These are phyloP conservation scores for Hydrozoanthus gracilis DNA, from an alignment of 92 coral and sea anemone species.

Conservation along the genomic window DNA sequence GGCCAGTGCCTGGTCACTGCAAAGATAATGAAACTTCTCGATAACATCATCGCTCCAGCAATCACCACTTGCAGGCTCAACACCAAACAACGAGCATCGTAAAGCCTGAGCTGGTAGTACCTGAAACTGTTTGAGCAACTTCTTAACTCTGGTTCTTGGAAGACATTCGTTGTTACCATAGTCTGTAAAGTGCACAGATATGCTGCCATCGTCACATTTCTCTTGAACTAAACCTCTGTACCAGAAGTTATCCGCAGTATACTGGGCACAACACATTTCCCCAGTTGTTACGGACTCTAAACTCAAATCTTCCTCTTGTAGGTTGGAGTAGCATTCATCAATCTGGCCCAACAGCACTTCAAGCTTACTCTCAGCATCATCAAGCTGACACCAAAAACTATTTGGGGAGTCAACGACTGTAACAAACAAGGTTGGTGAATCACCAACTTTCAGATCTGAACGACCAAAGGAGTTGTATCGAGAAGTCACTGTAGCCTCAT, in stretches of 20 bases:
- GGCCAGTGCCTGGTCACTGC: slow-evolving; percentile 37
- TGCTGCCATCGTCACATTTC: slow-evolving; percentile 45
- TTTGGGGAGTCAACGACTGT: slow-evolving; percentile 63
- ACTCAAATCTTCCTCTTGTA: slow-evolving; percentile 63
- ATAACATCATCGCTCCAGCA: slow-evolving; percentile 54
- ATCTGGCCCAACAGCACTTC: slow-evolving; percentile 48
- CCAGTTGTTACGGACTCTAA: slow-evolving; percentile 52
- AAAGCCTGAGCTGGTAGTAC: slow-evolving; percentile 74
- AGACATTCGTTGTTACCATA: slow-evolving; percentile 74
- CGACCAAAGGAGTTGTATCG: slow-evolving; percentile 39
- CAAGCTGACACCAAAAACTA: slow-evolving; percentile 66
- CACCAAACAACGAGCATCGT: slow-evolving; percentile 56
- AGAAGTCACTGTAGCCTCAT: not conserved
- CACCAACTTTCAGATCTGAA: slow-evolving; percentile 42
- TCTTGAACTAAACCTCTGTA: slow-evolving; percentile 74
- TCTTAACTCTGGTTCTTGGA: slow-evolving; percentile 58
- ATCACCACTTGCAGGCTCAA: slow-evolving; percentile 42
- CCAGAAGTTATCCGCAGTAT: slow-evolving; percentile 75
- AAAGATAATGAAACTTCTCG: slow-evolving; percentile 53
- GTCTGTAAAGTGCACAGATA: slow-evolving; percentile 73
- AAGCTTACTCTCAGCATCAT: slow-evolving; percentile 13
- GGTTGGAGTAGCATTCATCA: slow-evolving; percentile 52
- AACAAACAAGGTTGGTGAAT: slow-evolving; percentile 39
- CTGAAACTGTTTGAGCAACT: slow-evolving; percentile 62
- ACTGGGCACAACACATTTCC: slow-evolving; percentile 78